These are phyloP conservation scores for Macaria notata DNA, from an alignment of 2,888 invertebrate genomes.

Conservation along the genomic window DNA sequence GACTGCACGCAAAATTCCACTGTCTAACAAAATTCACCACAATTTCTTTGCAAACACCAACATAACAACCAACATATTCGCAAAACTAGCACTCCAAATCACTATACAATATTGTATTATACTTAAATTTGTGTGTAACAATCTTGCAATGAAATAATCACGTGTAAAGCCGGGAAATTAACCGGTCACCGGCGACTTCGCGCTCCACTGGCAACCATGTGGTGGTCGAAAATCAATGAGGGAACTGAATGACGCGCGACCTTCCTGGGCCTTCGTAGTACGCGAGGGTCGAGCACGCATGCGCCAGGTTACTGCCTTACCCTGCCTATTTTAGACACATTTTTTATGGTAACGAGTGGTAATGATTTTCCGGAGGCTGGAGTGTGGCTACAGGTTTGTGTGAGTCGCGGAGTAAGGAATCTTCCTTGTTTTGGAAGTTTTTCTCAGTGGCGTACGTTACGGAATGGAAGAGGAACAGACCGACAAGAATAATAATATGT, in stretches of 20 bases:
- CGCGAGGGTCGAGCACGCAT: slow-evolving; percentile 66
- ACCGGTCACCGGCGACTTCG: slow-evolving; percentile 50
- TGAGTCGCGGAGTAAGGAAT: too few species aligned
- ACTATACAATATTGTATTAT: too few species aligned
- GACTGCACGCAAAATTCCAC: not conserved
- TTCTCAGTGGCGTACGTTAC: too few species aligned
- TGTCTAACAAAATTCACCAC: not conserved
- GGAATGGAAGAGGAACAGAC: too few species aligned
- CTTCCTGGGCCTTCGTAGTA: slow-evolving; percentile 73
- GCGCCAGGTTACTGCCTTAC: slow-evolving; percentile 44
- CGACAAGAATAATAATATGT: too few species aligned
- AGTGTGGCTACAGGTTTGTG: not conserved
- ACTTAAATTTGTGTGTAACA: too few species aligned
- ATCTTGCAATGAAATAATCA: slow-evolving; percentile 31
- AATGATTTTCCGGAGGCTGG: slow-evolving; percentile 23
- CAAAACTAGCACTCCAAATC: too few species aligned
- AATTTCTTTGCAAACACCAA: not conserved
- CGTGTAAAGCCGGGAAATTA: slow-evolving; percentile 46
- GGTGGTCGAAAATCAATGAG: slow-evolving; percentile 74
- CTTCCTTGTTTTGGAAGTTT: too few species aligned
- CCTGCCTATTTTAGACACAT: slow-evolving; percentile 21
- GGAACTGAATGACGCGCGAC: slow-evolving; percentile 73
- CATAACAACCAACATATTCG: too few species aligned
- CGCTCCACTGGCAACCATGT: slow-evolving; percentile 57
- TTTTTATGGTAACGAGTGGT: slow-evolving; percentile 20